Evolutionary conservation across 2,888 invertebrate genomes (phyloP), one percentile per base, ranked within the genome.

Genomic region (Endotricha flammealis): DNA sequence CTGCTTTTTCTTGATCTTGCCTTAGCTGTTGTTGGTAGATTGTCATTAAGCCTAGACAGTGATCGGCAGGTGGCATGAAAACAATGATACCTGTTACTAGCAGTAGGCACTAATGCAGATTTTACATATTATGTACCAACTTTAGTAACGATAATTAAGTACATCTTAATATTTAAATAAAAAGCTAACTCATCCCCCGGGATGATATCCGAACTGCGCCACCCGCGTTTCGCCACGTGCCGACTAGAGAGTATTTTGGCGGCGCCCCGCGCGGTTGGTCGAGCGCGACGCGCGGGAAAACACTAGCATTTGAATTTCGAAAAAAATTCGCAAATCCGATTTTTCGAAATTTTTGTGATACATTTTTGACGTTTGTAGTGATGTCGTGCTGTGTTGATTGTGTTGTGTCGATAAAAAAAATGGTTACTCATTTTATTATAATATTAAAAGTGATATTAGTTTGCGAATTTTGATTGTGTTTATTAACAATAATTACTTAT

Each of bases 191-290:
- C 53, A 54, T 55, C 56, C 50, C 53, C 41, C 36, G 44, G 49
- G 51, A 42, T 53, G 37, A 56, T 65, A 59, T 65, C 68, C 60
- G 64, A 67, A 55, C 70, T 66, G 57, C 50, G 42, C 42, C 53
- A 38, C 46, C 48, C 48, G 50, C 57, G 52, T 56, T 60, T 46
- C 52, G 72, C 70, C 81, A 81, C 81, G 83, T 82, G 82, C 73
- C 57, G 59, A 46, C 57, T 76, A 78, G 74, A 74, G 67, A 62
- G 78, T 76, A 73, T 73, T 69, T 62, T 70, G 78, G 73, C 73
- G 72, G 62, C 74, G 66, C 54, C 58, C 56, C 69, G 79, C 67
- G 74, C 79, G 77, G 75, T 69, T 62, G 61, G 30, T 53, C 64
- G 62, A 64, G 53, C 68, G 67, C 58, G 51, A 58, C 66, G 59